Evolutionary conservation across 2,888 invertebrate genomes (phyloP), one percentile per base, ranked within the genome.

Genomic region (Acrobasis consociella): DNA sequence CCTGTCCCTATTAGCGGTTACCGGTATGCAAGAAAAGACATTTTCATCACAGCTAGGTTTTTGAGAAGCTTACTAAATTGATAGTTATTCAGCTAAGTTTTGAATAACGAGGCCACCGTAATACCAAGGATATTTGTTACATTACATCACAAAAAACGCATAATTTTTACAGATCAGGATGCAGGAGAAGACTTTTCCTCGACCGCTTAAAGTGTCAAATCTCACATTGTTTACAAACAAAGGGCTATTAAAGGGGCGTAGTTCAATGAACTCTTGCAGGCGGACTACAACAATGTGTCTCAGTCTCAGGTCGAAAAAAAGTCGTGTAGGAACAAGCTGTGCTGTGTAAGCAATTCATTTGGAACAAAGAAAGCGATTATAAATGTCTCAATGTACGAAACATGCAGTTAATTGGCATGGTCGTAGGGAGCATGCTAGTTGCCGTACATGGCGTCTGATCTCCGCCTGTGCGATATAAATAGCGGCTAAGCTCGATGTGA

Each of bases 361-460:
- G 62, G 71, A 76, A 78, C 77, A 81, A 84, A 85, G 79, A 81
- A 83, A 80, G 77, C 72, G 72, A 81, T 81, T 80, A 83, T 84
- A 80, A 85, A 80, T 85, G 78, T 82, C 73, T 83, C 75, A 82
- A 83, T 85, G 82, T 74, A 75, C 75, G 73, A 73, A 78, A 83
- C 79, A 76, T 71, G 77, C 75, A 76, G 79, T 80, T 86, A 87
- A 87, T 87, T 84, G 82, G 77, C 72, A 72, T 76, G 69, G 77
- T 76, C 70, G 80, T 71, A 72, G 73, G 74, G 76, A 76, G 76
- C 75, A 85, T 82, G 83, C 87, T 84, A 85, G 86, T 87, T 82
- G 76, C 91, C 89, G 75, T 87, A 89, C 82, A 91, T 78, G 89
- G 89, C 82, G 81, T 77, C 76, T 83, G 86, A 86, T 85, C 85